Base-by-base conservation (phyloP, 2,797 vertebrate genomes). In the Sciaenops ocellatus region DNA sequence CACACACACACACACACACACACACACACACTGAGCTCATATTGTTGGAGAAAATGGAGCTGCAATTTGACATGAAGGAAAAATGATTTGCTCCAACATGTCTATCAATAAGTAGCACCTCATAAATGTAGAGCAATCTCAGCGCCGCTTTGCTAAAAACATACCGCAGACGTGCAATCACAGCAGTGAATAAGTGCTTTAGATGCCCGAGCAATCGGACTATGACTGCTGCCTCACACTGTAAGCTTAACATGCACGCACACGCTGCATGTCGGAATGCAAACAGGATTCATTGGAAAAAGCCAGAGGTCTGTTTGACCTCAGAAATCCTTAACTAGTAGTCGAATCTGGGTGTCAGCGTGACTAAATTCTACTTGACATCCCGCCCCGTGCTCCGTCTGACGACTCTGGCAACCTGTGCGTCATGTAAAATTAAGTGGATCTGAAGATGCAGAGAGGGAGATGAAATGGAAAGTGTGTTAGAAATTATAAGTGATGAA, bases 381-480 rank as follows among this genome's bases (percentile, higher is more conserved):
- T 46, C 9, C 24, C 44, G 4, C 28, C 65, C 41, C 52, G 67
- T 50, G n/a, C 72, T 69, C 56, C 85, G 69, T 78, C 85, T 71
- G 82, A 89, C 79, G 84, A 89, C 80, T 84, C 80, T 7, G 68
- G 78, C 77, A 86, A 87, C 86, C 83, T 79, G 85, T 18, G 47
- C 79, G 90, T 85, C 90, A 83, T 85, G 87, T 89, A 76, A 78
- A 85, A 90, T 92, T 87, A 92, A 87, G 79, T 73, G 76, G 80
- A 84, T 81, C 63, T 73, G 85, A 85, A 80, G 84, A 90, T 56
- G 82, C 70, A 70, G 67, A 41, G 74, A 50, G 52, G 77, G 60
- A 82, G 83, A 85, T 83, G 72, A 86, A 84, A 87, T 85, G 71
- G 78, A 73, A 88, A 85, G 77, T 73, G 81, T 79, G 74, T 59